Base-by-base conservation (phyloP, 2,113 vertebrate species). In the Thalassoma bifasciatum region DNA sequence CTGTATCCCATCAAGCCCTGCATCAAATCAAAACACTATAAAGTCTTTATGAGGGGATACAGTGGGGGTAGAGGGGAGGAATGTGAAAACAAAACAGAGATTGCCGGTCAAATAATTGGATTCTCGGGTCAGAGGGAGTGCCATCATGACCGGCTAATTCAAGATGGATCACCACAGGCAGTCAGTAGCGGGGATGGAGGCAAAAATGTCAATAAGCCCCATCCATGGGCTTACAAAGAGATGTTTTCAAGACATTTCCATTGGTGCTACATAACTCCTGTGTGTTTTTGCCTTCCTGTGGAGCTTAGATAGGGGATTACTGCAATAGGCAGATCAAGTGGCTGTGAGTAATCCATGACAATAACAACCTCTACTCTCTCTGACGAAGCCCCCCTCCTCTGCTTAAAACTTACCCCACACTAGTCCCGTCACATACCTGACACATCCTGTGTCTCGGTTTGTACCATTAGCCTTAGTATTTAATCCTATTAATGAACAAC, bases 131-230 rank as follows among this genome's bases (percentile, higher is more conserved):
- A 86, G 88, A 83, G 81, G 85, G 86, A 90, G 89, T 77, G 86
- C 77, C 89, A 90, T 94, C 88, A 93, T 92, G 92, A 91, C 90
- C 83, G 85, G 84, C 86, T 94, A 93, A 94, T 93, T 93, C 87
- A 83, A 92, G 90, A 92, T 89, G 88, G 90, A 93, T 93, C 85
- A 88, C 90, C 72, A 68, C 77, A 81, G 90, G 91, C 89, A 75
- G 70, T 87, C 78, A 92, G 84, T 84, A 83, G 86, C 70, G 17
- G 51, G 75, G 82, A 86, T 75, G 65, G 66, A 84, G 85, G 84
- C 79, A 79, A 81, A 87, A 83, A 88, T 90, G 82, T 91, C 91
- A 93, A 93, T 92, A 92, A 83, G 75, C 76, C 69, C 54, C 81
- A 84, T 90, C 89, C 75, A 65, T 49, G 42, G 76, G 83, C 84